phyloP scores from a whole-genome alignment of 2,797 vertebrate genomes.

The Oreonectes daqikongensis region DNA sequence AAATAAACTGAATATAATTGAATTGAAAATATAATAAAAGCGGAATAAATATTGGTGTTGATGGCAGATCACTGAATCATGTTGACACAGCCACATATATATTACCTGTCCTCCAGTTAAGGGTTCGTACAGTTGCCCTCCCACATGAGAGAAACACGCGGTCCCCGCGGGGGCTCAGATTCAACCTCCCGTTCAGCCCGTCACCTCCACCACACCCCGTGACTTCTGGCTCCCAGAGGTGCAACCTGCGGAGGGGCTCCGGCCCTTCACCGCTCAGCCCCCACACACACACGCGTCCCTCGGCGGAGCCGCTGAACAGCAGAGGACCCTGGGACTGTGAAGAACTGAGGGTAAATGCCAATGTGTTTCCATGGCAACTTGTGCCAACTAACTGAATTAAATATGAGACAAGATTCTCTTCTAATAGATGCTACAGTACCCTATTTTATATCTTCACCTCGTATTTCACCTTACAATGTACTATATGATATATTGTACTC shows the following conservation, averaged over 20 bases:
- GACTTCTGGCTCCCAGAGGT: constrained; percentile 72
- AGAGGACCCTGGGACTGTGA: constrained; percentile 80
- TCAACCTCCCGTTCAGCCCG: constrained; percentile 53
- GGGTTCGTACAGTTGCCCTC: constrained; percentile 74
- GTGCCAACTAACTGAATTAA: constrained; percentile 27
- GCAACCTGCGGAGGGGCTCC: constrained; percentile 73
- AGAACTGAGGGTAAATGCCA: constrained; percentile 41
- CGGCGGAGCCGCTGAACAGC: constrained; percentile 79
- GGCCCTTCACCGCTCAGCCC: constrained; percentile 66
- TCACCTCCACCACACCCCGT: constrained; percentile 68
- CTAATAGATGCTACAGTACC: constrained; percentile 4
- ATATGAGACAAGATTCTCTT: constrained; percentile 23
- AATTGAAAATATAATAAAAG: constrained; percentile 21
- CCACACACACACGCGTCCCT: constrained; percentile 82
- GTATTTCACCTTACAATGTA: background rate
- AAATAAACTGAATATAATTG: no score
- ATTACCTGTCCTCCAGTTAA: constrained; percentile 80
- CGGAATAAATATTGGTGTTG: constrained; percentile 8
- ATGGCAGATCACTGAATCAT: constrained; percentile 9
- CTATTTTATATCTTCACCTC: background rate
- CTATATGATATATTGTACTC: background rate
- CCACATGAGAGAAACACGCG: constrained; percentile 74
- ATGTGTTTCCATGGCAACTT: constrained; percentile 75
- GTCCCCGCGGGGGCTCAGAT: constrained; percentile 76
- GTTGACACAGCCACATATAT: constrained; percentile 6